Conservation (phyloP, 2,797 vertebrate genomes). For the Lepus townsendii region DNA sequence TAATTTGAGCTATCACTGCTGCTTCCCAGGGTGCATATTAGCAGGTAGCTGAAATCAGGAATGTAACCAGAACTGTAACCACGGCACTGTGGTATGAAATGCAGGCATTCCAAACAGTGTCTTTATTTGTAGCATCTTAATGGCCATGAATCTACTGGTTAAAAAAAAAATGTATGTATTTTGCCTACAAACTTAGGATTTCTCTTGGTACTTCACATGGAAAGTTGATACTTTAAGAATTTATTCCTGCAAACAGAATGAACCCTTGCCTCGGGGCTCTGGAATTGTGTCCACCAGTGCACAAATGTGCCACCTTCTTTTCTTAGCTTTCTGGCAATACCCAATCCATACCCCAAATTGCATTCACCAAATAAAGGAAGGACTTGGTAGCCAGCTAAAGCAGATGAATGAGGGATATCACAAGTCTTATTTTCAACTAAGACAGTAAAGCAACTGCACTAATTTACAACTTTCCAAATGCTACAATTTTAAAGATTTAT, state of each 20-base stretch:
- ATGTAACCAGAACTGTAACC: no score
- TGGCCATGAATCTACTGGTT: not conserved
- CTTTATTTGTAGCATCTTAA: no score
- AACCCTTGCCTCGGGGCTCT: not conserved
- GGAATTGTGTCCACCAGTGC: not conserved
- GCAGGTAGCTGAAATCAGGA: no score
- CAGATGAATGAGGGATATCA: not conserved
- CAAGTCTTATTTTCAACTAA: not conserved
- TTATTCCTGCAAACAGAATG: conserved; percentile 35
- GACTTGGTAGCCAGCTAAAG: not conserved
- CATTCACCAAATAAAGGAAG: not conserved
- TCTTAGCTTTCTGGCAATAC: conserved; percentile 1
- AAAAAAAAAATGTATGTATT: not conserved
- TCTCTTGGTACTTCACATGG: conserved; percentile 50
- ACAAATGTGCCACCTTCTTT: not conserved
- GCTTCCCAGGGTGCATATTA: no score
- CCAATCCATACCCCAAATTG: not conserved
- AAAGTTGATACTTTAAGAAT: conserved; percentile 54
- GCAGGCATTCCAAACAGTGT: no score
- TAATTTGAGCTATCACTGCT: no score
- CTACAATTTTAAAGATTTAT: not conserved
- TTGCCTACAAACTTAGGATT: conserved; percentile 30
- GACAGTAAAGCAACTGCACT: conserved; percentile 18
- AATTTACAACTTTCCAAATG: conserved; percentile 7
- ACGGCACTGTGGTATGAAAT: no score